These are phyloP conservation scores for Drosophila longiperda DNA, from an alignment of 2,888 invertebrate genomes.

Conservation along the genomic window DNA sequence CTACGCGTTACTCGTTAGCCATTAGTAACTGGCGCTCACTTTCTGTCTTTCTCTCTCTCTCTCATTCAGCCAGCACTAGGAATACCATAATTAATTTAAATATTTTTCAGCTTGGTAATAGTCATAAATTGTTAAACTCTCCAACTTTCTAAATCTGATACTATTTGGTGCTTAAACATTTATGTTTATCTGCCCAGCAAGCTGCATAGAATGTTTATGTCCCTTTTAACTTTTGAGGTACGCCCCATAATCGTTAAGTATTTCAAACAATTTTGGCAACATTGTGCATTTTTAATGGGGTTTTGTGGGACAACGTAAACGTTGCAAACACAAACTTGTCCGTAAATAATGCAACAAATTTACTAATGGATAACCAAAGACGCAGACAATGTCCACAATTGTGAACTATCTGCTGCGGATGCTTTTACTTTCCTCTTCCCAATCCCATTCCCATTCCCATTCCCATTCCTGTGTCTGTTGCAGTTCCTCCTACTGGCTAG, in stretches of 20 bases:
- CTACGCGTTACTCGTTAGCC: neutral
- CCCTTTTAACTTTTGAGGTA: neutral
- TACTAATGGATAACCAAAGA: slow-evolving; percentile 46
- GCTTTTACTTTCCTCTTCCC: neutral
- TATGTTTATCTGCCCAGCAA: neutral
- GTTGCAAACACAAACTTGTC: slow-evolving; percentile 38
- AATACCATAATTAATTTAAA: neutral
- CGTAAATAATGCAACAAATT: slow-evolving; percentile 67
- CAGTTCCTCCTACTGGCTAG: neutral
- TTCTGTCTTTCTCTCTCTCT: too few relatives aligned
- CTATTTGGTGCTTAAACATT: slow-evolving; percentile 1
- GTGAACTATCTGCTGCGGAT: neutral
- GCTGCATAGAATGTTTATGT: neutral
- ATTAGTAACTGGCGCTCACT: too few relatives aligned
- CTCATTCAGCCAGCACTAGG: neutral
- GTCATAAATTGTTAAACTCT: neutral
- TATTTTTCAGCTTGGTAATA: neutral
- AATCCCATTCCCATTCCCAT: neutral
- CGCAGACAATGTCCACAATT: slow-evolving; percentile 21
- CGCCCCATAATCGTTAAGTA: slow-evolving; percentile 11
- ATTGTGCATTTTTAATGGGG: slow-evolving; percentile 46
- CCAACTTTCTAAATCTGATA: neutral
- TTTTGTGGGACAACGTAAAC: slow-evolving; percentile 22
- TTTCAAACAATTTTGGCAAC: slow-evolving; percentile 35
- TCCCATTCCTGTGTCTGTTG: too few relatives aligned